Evolutionary conservation across 2,888 invertebrate species (phyloP), one percentile per base, ranked within the genome.

Genomic region (Melitaea athalia): DNA sequence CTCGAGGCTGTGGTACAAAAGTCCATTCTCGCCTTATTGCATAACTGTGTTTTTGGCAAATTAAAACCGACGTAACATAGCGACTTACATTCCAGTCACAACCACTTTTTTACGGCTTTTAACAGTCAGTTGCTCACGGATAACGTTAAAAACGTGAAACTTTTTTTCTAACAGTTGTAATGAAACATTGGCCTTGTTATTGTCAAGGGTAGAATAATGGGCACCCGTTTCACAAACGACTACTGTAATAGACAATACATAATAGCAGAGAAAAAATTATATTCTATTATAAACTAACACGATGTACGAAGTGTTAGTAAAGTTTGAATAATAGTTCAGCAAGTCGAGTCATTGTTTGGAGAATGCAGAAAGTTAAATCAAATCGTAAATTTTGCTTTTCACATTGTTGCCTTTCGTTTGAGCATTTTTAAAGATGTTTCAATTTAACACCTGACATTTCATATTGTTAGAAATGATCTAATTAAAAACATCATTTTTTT

Each of bases 201-300:
- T 70, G 63, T 71, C 52, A 63, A 66, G 68, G 63, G 63, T 60
- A 60, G 59, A 66, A 66, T 65, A 59, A 66, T 53, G 60, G 43
- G 65, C 45, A 66, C n/a, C 59, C 66, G 64, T 71, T 71, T 65
- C 64, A 67, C 66, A 57, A 67, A 67, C 60, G 64, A 69, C 63
- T 63, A 67, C 64, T 69, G 68, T 59, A 63, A 15, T 63, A 68
- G 55, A 71, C 66, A 68, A 71, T 68, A 63, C 59, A 63, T 64
- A 60, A 62, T 63, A 59, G 45, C 33, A 60, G 45, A 63, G 67
- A 66, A 65, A 68, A 66, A 31, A 2, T 31, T 52, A 70, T 73
- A 70, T 73, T 70, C 65, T 69, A 71, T 73, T 69, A 67, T 68
- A 69, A 69, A 68, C 62, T 66, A 71, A 64, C 63, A 52, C 65